A percentile compares a stretch with the other conserved stretches of the same genome.
phyloP scores from a whole-genome alignment of 53 echinoderm and acorn worm species.

The Antedon mediterranea region DNA sequence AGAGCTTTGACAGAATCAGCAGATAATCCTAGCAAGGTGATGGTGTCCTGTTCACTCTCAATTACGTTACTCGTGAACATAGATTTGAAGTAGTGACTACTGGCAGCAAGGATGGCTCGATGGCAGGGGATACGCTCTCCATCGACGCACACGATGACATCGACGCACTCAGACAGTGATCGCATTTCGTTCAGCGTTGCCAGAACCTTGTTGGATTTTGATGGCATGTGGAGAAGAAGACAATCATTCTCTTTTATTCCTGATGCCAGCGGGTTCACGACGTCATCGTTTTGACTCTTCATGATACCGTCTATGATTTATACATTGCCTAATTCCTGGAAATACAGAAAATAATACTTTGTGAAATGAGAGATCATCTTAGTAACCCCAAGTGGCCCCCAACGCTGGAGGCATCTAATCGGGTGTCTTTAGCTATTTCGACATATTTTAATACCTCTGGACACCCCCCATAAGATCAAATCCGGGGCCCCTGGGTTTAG shows the following conservation, averaged over 20 bases:
- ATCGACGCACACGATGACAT: slow-evolving; percentile 32
- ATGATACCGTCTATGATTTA: neutral
- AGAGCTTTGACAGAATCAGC: slow-evolving; percentile 19
- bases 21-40: slow-evolving; percentile 26
- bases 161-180: slow-evolving; percentile 23
- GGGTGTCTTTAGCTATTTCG: too few species aligned
- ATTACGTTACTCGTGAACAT: slow-evolving; percentile 46
- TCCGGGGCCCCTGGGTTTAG: too few species aligned
- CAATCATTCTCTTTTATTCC: neutral
- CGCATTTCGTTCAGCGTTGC: slow-evolving; percentile 16
- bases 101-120: slow-evolving; percentile 41
- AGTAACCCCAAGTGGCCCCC: too few species aligned
- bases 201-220: neutral
- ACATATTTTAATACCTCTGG: too few species aligned
- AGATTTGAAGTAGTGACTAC: slow-evolving; percentile 44
- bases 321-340: neutral
- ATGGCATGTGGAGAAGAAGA: neutral
- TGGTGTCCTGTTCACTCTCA: slow-evolving; percentile 28
- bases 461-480: too few species aligned
- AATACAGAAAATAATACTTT: neutral
- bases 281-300: neutral
- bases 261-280: neutral
- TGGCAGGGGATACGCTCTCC: slow-evolving; percentile 34
- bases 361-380: too few species aligned
- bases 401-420: too few species aligned